Evolutionary conservation across 2,113 vertebrate genomes (phyloP), one percentile per base, ranked within the genome.

Genomic region (Azemiops feae): DNA sequence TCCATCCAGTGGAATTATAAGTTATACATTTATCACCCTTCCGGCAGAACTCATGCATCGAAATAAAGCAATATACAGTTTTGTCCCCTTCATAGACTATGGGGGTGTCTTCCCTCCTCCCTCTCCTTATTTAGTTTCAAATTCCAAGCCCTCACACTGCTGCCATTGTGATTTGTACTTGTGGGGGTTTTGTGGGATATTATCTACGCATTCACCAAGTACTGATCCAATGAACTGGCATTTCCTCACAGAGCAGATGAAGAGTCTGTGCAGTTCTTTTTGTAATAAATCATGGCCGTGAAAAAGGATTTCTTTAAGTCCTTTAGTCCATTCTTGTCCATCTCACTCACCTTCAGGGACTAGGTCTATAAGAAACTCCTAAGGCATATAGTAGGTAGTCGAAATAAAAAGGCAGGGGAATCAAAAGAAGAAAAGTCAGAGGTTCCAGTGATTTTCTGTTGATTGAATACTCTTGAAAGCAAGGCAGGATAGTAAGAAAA

Each of bases 271-370:
- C 88, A 12, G 87, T 27, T 94, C 93, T 92, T 95, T 97, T 96
- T 97, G 95, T 95, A 94, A 96, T 93, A 97, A 96, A 96, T 95
- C 96, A 90, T 89, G 92, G 92, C 92, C 74, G 92, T 97, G 97
- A 97, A 97, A 97, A 97, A 93, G 96, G 96, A 97, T 97, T 97
- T 93, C 95, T 96, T 96, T 97, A 95, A 95, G 95, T 97, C 96
- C 91, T 94, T 94, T 96, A 91, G 94, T 94, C 95, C 95, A 92
- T 96, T 97, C 95, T 97, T 97, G 95, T 93, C 92, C 22, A 0
- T 94, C 93, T 96, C 95, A 96, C 95, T 96, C 94, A 94, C 95
- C 93, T 96, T 87, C 94, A 93, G 94, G 92, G 94, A 96, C 95
- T 86, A 93, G 93, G 93, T 95, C 95, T 95, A 92, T 93, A 69